These are phyloP conservation scores for Neopelma chrysocephalum DNA, from an alignment of 2,797 vertebrate genomes.

Conservation along the genomic window DNA sequence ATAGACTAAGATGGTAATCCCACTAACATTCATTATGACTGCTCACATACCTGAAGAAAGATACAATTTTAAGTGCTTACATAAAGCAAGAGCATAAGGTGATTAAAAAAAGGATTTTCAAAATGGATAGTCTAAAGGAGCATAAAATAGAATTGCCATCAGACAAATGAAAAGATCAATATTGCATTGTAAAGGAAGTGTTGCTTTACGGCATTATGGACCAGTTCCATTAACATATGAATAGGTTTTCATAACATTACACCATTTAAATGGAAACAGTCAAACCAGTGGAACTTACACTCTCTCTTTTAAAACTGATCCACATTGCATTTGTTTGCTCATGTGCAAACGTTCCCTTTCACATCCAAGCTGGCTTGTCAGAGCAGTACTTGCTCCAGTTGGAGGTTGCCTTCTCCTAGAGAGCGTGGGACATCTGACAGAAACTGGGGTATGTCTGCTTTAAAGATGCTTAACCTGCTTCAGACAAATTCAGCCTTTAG, in stretches of 20 bases:
- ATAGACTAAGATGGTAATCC: background rate
- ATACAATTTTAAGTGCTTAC: background rate
- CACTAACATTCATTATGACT: background rate
- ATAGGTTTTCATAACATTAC: background rate
- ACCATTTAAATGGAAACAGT: background rate
- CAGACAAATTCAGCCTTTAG: background rate
- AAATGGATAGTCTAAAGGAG: background rate
- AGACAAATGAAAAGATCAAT: constrained; percentile 11
- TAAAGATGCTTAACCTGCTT: background rate
- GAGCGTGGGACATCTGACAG: rapidly evolving
- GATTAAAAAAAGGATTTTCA: background rate
- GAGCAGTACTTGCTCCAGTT: background rate
- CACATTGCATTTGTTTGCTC: background rate
- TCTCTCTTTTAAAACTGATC: background rate
- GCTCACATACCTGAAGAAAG: background rate
- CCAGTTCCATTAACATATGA: background rate
- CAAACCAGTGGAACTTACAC: background rate
- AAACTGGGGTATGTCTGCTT: background rate
- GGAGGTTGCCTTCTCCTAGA: background rate
- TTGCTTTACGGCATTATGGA: background rate
- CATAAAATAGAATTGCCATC: background rate
- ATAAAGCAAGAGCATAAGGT: background rate
- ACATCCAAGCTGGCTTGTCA: background rate
- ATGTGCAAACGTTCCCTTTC: background rate
- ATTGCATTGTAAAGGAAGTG: background rate